A percentile compares a stretch with the other conserved stretches of the same genome.
These are phyloP conservation scores for Coregonus clupeaformis DNA, from an alignment of 2,113 vertebrate genomes.

Conservation along the genomic window DNA sequence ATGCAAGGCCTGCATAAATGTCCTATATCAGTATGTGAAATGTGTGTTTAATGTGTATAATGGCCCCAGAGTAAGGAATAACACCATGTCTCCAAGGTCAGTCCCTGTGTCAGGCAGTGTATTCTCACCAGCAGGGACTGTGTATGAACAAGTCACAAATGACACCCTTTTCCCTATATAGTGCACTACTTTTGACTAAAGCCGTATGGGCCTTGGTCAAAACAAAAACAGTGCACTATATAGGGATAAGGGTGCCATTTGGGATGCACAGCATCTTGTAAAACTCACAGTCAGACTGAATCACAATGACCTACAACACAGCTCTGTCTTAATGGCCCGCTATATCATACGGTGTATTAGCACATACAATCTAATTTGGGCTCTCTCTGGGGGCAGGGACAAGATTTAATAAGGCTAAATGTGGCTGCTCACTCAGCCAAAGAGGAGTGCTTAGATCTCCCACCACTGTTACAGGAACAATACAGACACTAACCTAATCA, in stretches of 20 bases:
- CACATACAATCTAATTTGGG: conserved; percentile 69
- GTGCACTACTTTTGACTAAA: too few relatives aligned
- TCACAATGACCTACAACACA: conserved; percentile 33
- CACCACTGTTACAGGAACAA: conserved; percentile 52
- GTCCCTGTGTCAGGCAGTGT: conserved; percentile 1
- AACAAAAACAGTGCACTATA: too few relatives aligned
- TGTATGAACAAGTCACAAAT: too few relatives aligned
- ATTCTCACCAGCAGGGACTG: conserved; percentile 18
- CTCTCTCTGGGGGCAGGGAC: conserved; percentile 60
- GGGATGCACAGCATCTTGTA: conserved; percentile 14
- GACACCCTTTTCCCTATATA: too few relatives aligned
- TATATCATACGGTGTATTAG: conserved; percentile 54
- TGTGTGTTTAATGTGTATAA: conserved; percentile 16
- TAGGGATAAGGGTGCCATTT: too few relatives aligned
- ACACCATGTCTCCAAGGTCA: conserved; percentile 48
- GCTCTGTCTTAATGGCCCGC: conserved; percentile 45
- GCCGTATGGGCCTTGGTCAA: too few relatives aligned
- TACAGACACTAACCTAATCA: conserved; percentile 69
- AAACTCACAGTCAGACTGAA: conserved; percentile 16
- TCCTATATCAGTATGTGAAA: neutral
- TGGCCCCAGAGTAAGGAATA: conserved; percentile 14
- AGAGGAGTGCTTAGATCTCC: conserved; percentile 58
- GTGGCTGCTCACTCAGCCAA: conserved; percentile 66
- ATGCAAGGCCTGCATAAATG: neutral
- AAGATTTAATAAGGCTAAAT: conserved; percentile 76